Evolutionary conservation across 2,888 invertebrate genomes (phyloP).

Genomic region (Hypomecis punctinalis): DNA sequence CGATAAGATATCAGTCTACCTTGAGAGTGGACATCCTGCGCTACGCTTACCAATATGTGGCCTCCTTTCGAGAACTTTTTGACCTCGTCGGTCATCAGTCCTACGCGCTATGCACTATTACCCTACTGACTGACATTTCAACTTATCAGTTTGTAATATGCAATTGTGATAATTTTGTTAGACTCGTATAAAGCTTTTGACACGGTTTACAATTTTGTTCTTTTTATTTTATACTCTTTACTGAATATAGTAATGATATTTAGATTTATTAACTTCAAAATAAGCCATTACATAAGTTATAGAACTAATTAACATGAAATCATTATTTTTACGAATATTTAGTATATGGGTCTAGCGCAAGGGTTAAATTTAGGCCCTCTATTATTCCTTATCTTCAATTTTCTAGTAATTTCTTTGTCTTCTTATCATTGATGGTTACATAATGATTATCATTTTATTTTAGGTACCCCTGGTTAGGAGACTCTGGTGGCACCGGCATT

Average conservation of each 20-base stretch:
- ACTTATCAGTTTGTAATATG: too few relatives aligned
- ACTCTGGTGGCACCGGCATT: constrained; percentile 93
- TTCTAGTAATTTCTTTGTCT: too few relatives aligned
- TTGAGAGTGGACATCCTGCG: too few relatives aligned
- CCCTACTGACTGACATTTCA: too few relatives aligned
- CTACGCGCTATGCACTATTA: too few relatives aligned
- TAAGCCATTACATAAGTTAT: not conserved
- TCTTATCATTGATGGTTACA: not conserved
- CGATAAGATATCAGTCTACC: too few relatives aligned
- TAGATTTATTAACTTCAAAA: not conserved
- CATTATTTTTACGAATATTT: not conserved
- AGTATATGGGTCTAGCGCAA: not conserved
- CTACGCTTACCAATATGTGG: too few relatives aligned
- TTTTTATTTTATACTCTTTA: too few relatives aligned
- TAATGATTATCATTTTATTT: constrained; percentile 35
- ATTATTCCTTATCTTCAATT: not conserved
- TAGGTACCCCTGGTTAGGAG: constrained; percentile 94
- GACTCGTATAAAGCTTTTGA: not conserved
- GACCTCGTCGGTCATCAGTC: too few relatives aligned
- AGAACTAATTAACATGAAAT: not conserved
- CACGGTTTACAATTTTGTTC: too few relatives aligned
- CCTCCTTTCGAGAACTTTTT: too few relatives aligned
- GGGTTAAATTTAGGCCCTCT: constrained; percentile 1
- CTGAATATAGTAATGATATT: too few relatives aligned
- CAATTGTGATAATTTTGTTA: not conserved